Conservation (phyloP, 2,797 vertebrate species). For the Mormyrus proboscirostris region DNA sequence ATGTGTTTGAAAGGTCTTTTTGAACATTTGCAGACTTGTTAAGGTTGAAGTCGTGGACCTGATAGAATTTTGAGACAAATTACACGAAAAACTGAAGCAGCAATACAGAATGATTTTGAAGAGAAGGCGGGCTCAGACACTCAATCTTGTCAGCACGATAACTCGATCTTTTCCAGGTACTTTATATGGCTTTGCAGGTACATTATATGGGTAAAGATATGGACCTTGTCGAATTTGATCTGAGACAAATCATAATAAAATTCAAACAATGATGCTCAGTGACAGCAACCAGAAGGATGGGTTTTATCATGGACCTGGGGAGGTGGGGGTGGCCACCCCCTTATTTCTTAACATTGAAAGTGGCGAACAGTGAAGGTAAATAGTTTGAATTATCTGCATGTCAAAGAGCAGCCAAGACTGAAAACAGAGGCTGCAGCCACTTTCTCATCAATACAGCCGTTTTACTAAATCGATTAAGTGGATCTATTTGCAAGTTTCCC, state of each 20-base stretch:
- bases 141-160: neutral
- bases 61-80: neutral
- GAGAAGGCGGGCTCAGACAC: neutral
- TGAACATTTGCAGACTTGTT: neutral
- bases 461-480: neutral
- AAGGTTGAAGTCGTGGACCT: neutral
- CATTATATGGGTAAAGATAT: neutral
- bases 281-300: neutral
- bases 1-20: neutral
- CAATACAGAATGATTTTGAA: neutral
- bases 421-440: neutral
- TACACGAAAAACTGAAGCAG: neutral
- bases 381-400: neutral
- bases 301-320: neutral
- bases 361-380: neutral
- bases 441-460: neutral
- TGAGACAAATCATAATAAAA: neutral
- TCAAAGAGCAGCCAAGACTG: neutral
- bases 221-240: neutral
- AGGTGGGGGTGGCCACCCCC: too few species aligned
- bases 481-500: neutral
- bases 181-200: neutral
- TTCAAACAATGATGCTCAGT: neutral
- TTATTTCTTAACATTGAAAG: too few species aligned
- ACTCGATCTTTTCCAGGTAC: neutral